Evolutionary conservation across 2,888 invertebrate genomes (phyloP), one percentile per base, ranked within the genome.

Genomic region (Synanthedon vespiformis): DNA sequence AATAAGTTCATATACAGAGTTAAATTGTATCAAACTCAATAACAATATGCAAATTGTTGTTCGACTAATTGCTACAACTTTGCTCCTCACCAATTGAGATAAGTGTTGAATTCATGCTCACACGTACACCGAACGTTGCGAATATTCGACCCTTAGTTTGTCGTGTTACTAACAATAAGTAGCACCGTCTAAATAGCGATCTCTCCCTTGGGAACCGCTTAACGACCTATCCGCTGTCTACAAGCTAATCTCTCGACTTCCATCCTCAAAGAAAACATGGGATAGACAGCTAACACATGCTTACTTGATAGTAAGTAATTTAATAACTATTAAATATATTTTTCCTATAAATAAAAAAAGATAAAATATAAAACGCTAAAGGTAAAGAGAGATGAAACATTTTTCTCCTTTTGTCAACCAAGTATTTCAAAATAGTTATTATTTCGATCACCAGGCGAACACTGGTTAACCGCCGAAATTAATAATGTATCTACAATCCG

Each of bases 41-140:
- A 44, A 44, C 44, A 11, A 44, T 44, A 44, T 44, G 44, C 44
- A 44, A 44, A 44, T 44, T 44, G n/a, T 12, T 14, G 11, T n/a
- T 44, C n/a, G 14, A n/a, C 44, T 44, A 44, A 44, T 44, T 44
- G 44, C 14, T 13, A 44, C n/a, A 44, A 13, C 34, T 49, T 44
- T 34, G 44, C n/a, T 14, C 51, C 40, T 51, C 49, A 40, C 49
- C 53, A 57, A 57, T 56, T 57, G 57, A 59, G 57, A 59, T 55
- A 55, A 56, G 57, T 55, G 51, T 52, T 52, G 55, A 55, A 57
- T 56, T 57, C 34, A 34, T 34, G 34, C 10, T 34, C 34, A 34
- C 34, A 10, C 34, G 8, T 34, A 34, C 34, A 34, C 34, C 34
- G 44, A 14, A 44, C 44, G 44, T 44, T 13, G 14, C 44, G 8